Conservation (phyloP, 1,140 invertebrate genomes). For the Tribolium castaneum region DNA sequence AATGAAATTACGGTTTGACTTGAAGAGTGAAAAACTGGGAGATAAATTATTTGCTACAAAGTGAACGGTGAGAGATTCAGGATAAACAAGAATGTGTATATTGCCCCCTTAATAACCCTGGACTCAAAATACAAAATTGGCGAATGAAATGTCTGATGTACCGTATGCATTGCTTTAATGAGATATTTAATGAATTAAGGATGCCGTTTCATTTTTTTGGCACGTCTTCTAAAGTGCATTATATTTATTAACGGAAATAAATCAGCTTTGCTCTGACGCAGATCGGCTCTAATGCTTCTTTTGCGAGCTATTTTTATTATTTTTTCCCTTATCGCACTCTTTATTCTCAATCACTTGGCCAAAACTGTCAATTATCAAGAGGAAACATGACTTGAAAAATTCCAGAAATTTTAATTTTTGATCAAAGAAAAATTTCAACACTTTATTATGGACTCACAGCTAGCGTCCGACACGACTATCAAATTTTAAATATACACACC, state of each 20-base stretch:
- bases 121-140: not conserved
- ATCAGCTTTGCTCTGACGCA: conserved; percentile 21
- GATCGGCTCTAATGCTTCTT: not conserved
- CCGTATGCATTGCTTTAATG: conserved; percentile 10
- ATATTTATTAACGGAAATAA: conserved; percentile 22
- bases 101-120: not conserved
- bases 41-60: conserved; percentile 8
- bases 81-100: conserved; percentile 5
- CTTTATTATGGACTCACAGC: conserved; percentile 5
- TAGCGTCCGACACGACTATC: not conserved
- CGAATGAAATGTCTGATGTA: conserved; percentile 5
- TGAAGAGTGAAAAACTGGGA: not conserved
- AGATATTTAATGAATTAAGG: conserved; percentile 31
- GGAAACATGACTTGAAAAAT: not conserved
- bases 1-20: not conserved
- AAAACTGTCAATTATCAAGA: not conserved
- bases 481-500: conserved; percentile 6
- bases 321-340: not conserved
- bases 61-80: not conserved
- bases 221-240: conserved; percentile 22
- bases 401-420: not conserved
- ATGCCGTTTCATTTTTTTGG: conserved; percentile 28
- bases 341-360: no score
- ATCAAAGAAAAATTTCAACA: not conserved
- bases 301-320: not conserved